Evolutionary conservation across 1,140 invertebrate genomes (phyloP).

Genomic region (Ips typographus): DNA sequence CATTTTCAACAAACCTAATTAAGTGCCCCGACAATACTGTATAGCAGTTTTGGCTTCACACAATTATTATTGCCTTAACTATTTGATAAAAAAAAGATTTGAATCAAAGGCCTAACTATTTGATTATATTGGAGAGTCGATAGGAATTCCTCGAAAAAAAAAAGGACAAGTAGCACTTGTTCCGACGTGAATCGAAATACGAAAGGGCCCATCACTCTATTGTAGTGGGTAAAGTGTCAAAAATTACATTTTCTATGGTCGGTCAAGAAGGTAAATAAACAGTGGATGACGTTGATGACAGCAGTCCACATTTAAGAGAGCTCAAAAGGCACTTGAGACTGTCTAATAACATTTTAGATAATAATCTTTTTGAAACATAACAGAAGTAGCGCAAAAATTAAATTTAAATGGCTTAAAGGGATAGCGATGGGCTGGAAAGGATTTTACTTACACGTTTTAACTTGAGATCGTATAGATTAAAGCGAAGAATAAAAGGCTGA

Average conservation of each 20-base stretch:
- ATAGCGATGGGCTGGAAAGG: constrained; percentile 22
- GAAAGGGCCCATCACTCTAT: constrained; percentile 26
- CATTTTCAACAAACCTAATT: background rate
- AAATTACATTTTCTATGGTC: constrained; percentile 38
- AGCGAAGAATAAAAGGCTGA: background rate
- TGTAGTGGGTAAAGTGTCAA: constrained; percentile 37
- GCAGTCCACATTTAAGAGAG: constrained; percentile 33
- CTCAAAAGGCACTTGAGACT: constrained; percentile 40
- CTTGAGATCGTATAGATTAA: background rate
- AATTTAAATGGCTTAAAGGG: constrained; percentile 38
- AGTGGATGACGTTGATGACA: constrained; percentile 35
- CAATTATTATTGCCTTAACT: too few relatives aligned
- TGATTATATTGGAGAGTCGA: background rate
- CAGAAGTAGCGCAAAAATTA: constrained; percentile 38
- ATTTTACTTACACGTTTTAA: constrained; percentile 23
- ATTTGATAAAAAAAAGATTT: too few relatives aligned
- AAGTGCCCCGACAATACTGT: too few relatives aligned
- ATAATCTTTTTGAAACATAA: constrained; percentile 36
- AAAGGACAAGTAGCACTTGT: constrained; percentile 27
- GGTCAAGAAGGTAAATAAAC: constrained; percentile 40
- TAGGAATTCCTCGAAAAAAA: constrained; percentile 6
- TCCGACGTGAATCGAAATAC: constrained; percentile 17
- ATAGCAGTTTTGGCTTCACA: too few relatives aligned
- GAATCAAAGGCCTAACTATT: background rate
- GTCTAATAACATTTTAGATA: constrained; percentile 42